A percentile compares a stretch with the other conserved stretches of the same genome.
phyloP scores from a whole-genome alignment of 2,888 invertebrate species.

The Charanyca ferruginea region DNA sequence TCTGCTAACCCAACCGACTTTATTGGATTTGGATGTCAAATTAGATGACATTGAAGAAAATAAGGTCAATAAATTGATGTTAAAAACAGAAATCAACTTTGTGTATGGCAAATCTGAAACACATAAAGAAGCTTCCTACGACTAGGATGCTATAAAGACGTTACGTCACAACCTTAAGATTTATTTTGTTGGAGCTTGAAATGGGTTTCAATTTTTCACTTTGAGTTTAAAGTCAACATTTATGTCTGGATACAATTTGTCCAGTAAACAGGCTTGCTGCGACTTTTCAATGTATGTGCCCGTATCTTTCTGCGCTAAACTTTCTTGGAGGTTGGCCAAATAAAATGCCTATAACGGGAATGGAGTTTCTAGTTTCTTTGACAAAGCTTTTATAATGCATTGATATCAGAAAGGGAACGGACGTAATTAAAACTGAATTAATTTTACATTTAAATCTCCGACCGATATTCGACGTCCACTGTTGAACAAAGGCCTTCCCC shows the following conservation, averaged over 20 bases:
- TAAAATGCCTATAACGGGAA: slow-evolving; percentile 50
- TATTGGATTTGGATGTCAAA: slow-evolving; percentile 24
- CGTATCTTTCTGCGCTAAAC: slow-evolving; percentile 49
- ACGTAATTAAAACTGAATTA: slow-evolving; percentile 10
- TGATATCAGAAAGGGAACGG: slow-evolving; percentile 16
- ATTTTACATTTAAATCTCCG: too few species aligned
- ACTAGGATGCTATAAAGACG: slow-evolving; percentile 10
- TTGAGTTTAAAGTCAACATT: slow-evolving; percentile 69
- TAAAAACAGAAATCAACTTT: background rate
- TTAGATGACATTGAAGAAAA: slow-evolving; percentile 13
- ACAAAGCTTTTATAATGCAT: slow-evolving; percentile 26
- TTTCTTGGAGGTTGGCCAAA: slow-evolving; percentile 61
- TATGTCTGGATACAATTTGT: slow-evolving; percentile 70
- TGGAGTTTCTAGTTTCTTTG: slow-evolving; percentile 31
- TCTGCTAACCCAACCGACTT: slow-evolving; percentile 6
- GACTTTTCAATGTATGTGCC: slow-evolving; percentile 54
- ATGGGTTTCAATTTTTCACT: slow-evolving; percentile 67
- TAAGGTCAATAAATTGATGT: slow-evolving; percentile 7
- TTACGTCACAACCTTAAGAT: slow-evolving; percentile 28
- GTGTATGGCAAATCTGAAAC: background rate
- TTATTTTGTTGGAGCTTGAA: slow-evolving; percentile 60
- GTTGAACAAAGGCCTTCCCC: too few species aligned
- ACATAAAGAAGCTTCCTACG: slow-evolving; percentile 7
- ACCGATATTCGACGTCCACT: too few species aligned
- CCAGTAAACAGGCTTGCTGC: slow-evolving; percentile 70